phyloP scores from a whole-genome alignment of 1,140 invertebrate species.

The Apis dorsata region DNA sequence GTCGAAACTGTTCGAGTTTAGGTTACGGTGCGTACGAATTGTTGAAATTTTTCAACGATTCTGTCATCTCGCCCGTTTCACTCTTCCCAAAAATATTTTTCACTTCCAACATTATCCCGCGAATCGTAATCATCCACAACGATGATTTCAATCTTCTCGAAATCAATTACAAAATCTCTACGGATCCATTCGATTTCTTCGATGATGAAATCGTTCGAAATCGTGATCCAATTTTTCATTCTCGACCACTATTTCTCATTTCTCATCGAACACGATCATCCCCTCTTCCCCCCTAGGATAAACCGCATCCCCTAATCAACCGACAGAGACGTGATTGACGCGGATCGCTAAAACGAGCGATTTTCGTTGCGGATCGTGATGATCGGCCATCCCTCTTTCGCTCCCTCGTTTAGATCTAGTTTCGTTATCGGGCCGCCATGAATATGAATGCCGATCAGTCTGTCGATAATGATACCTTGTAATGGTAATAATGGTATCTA shows the following conservation, averaged over 20 bases:
- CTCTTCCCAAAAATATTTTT: neutral
- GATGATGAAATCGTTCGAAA: neutral
- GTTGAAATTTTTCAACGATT: neutral
- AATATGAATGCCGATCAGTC: conserved; percentile 47
- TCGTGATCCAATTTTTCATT: neutral
- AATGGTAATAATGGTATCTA: conserved; percentile 51
- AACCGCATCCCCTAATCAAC: conserved; percentile 21
- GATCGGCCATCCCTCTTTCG: conserved; percentile 3
- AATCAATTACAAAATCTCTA: too few species aligned
- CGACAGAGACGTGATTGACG: neutral
- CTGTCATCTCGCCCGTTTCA: neutral
- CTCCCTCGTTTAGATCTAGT: neutral
- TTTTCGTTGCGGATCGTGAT: conserved; percentile 20
- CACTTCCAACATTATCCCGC: too few species aligned
- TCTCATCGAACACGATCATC: neutral
- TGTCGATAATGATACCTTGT: conserved; percentile 50
- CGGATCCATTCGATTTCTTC: too few species aligned
- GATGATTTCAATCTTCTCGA: too few species aligned
- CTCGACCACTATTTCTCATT: too few species aligned
- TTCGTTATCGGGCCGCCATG: conserved; percentile 26
- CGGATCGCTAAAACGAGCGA: conserved; percentile 12
- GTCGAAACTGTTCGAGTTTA: neutral
- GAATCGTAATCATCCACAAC: too few species aligned
- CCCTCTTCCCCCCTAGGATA: neutral
- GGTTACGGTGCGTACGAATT: neutral